These are phyloP conservation scores for Perodicticus potto DNA, from an alignment of 2,797 vertebrate species.

Conservation along the genomic window DNA sequence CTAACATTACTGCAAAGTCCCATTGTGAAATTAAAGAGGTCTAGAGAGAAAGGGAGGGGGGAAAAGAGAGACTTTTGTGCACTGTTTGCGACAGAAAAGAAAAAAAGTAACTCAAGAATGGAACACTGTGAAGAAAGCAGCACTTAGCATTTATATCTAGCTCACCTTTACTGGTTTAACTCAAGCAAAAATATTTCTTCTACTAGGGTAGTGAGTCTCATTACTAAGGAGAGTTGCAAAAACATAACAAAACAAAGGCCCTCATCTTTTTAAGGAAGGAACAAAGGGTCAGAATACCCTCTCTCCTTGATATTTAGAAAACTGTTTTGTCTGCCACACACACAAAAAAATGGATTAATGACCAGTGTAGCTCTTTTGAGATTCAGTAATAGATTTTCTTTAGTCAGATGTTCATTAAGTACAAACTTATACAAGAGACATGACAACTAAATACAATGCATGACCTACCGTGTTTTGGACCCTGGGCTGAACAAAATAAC, in stretches of 20 bases:
- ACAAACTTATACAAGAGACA: slow-evolving; percentile 19
- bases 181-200: neutral
- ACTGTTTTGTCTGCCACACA: neutral
- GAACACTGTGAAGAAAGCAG: neutral
- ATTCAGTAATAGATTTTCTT: neutral
- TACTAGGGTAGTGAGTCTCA: neutral
- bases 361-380: neutral
- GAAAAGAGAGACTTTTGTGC: neutral
- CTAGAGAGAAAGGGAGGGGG: neutral
- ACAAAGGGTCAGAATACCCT: neutral
- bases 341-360: neutral
- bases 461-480: neutral
- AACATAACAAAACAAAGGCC: neutral
- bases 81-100: neutral
- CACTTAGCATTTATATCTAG: neutral
- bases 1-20: slow-evolving; percentile 39
- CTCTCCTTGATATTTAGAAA: neutral
- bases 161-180: neutral
- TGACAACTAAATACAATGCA: neutral
- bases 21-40: slow-evolving; percentile 65
- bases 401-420: neutral
- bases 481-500: neutral
- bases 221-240: slow-evolving; percentile 16
- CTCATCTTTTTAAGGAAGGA: slow-evolving; percentile 3
- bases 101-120: neutral